Evolutionary conservation across 2,113 vertebrate genomes (phyloP).

Genomic region (Mastomys coucha): DNA sequence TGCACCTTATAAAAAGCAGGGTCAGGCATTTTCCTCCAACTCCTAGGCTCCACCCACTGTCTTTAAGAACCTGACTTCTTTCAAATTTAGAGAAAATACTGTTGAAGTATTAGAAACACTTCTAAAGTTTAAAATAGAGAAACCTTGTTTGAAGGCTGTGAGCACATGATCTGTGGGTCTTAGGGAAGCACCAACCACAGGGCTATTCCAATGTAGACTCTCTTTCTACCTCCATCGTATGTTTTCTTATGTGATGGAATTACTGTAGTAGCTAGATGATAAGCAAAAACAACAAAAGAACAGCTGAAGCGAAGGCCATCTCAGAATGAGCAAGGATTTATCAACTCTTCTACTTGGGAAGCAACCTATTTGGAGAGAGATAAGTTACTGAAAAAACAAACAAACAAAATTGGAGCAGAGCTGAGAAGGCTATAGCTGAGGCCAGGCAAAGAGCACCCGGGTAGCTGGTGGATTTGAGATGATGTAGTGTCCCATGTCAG

Average conservation of each 20-base stretch:
- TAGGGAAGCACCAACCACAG: not conserved
- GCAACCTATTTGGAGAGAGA: not conserved
- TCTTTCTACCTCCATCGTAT: not conserved
- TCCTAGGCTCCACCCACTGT: not conserved
- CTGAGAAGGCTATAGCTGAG: not conserved
- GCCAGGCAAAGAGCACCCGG: not conserved
- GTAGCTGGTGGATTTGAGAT: not conserved
- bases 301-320: not conserved
- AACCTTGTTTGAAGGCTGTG: not conserved
- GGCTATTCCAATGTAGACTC: not conserved
- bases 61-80: not conserved
- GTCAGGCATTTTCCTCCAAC: not conserved
- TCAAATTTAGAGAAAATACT: not conserved
- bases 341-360: not conserved
- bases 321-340: not conserved
- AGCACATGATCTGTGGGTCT: not conserved
- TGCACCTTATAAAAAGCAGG: slow-evolving; percentile 2
- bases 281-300: not conserved
- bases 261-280: not conserved
- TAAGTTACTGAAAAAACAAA: not conserved
- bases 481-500: not conserved
- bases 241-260: not conserved
- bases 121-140: not conserved
- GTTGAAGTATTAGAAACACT: slow-evolving; percentile 18
- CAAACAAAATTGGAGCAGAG: not conserved